Base-by-base conservation (phyloP, 2,888 invertebrate genomes). In the Rotaria socialis region DNA sequence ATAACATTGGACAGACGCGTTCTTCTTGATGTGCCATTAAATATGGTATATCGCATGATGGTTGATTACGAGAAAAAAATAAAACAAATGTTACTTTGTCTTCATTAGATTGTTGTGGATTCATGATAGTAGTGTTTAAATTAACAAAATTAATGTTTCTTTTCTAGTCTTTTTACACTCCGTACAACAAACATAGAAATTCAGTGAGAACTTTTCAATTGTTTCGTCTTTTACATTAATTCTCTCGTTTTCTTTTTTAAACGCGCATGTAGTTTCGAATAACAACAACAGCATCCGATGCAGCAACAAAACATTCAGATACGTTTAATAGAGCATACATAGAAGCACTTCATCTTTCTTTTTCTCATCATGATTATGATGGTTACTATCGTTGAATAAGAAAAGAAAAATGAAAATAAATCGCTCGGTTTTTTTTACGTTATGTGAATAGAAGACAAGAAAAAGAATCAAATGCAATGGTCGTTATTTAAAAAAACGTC, bases 21-120 rank as follows among this genome's bases (percentile, higher is more conserved):
- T 75, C 24, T 22, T 75, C 75, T 43, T 41, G 75, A 35, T 75
- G 75, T 75, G 43, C 75, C 41, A 43, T 75, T 43, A 75, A 75
- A 75, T 75, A 75, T 7, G 75, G 43, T 22, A 75, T 27, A 24
- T 75, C 75, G 43, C 75, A 75, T 75, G 75, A 43, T 24, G 75
- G 41, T 22, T 24, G 75, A 75, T 75, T 43, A 22, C 75, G 75
- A 43, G 75, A 41, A 75, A 75, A 75, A 43, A 75, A 75, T 22
- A 75, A 75, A 43, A 75, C 24, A 43, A 75, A 75, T 75, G 75
- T 75, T 22, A 43, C 14, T 24, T 60, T 60, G 2, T 60, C 27
- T 60, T 60, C 60, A 27, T 60, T 60, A 11, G 60, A n/a, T 11
- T n/a, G 7, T 60, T n/a, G 11, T 27, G 60, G 11, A 27, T 4